These are phyloP conservation scores for Nasonia longicornis DNA, from an alignment of 1,140 invertebrate genomes.

Conservation along the genomic window DNA sequence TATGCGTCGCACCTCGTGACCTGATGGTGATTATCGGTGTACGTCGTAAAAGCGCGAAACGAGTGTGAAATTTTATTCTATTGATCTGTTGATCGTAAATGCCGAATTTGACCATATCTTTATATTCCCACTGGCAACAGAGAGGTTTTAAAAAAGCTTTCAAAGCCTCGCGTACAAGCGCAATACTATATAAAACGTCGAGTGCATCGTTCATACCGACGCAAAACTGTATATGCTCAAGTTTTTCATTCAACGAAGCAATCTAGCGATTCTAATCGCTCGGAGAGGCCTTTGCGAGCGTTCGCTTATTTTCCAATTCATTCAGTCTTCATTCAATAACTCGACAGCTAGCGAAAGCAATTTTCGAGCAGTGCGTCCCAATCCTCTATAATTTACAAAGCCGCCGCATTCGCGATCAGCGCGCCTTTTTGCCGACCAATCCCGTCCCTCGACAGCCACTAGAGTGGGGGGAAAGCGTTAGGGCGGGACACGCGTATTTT, in stretches of 20 bases:
- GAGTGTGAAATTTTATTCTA: conserved; percentile 5
- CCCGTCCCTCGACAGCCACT: neutral
- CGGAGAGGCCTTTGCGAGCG: too few species aligned
- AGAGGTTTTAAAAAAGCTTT: too few species aligned
- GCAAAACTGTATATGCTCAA: too few species aligned
- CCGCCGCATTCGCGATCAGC: neutral
- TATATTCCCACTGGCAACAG: too few species aligned
- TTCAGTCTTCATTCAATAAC: conserved; percentile 18
- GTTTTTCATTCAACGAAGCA: too few species aligned
- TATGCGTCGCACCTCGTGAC: too few species aligned
- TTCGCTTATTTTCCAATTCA: neutral
- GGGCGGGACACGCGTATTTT: conserved; percentile 49
- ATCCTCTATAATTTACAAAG: neutral
- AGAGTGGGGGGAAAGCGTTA: neutral
- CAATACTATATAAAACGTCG: too few species aligned
- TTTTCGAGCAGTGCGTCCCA: neutral
- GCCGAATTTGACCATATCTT: neutral
- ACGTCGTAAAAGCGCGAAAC: neutral
- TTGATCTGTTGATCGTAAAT: conserved; percentile 24
- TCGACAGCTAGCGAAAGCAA: conserved; percentile 1
- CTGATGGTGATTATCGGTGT: neutral
- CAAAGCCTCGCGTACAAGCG: too few species aligned
- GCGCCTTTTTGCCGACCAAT: conserved; percentile 22
- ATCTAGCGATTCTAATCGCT: too few species aligned
- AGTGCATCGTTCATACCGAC: too few species aligned